Evolutionary conservation across 2,113 vertebrate genomes (phyloP), one percentile per base, ranked within the genome.

Genomic region (Pseudonaja textilis): DNA sequence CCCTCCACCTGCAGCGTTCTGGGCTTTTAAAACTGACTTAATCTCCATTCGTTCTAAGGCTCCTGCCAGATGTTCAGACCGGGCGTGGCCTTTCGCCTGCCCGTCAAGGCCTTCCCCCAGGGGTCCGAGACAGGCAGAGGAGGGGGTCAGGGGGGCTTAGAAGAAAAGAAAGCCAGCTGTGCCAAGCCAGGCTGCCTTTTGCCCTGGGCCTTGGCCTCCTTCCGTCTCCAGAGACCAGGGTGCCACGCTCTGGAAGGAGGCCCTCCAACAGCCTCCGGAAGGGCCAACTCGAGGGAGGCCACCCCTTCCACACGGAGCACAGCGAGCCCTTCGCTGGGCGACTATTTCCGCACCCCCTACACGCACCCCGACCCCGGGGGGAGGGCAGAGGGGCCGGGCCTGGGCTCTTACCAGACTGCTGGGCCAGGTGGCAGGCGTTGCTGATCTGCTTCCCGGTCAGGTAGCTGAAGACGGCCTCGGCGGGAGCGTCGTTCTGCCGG

Each of bases 391-490:
- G 47, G 7, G 47, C 47, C 2, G 22, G 57, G 25, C 9, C 1
- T 1, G 59, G 59, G 25, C 3, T 5, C 95, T 89, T 85, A 99
- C 99, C 99, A 47, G 98, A 97, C 93, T 98, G 98, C 97, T 99
- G 99, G 0, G 99, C 99, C 42, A 99, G 96, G 39, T 96, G 97
- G 92, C 99, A 99, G 5, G 99, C 99, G 93, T 99, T 98, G 0
- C 98, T 98, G 42, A 99, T 98, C 89, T 98, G 96, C 96, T 97
- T 98, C 0, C 99, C 99, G 0, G 99, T 99, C 74, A 99, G 98
- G 97, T 98, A 99, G 97, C 99, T 99, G 97, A 99, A 99, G 45
- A 99, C 97, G 1, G 98, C 99, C 8, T 99, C 98, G 0, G 98
- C 50, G 2, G 98, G 98, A 11, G 56, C 95, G 4, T 95, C 94